Base-by-base conservation (phyloP, 2,113 vertebrate species). In the Scomber scombrus region DNA sequence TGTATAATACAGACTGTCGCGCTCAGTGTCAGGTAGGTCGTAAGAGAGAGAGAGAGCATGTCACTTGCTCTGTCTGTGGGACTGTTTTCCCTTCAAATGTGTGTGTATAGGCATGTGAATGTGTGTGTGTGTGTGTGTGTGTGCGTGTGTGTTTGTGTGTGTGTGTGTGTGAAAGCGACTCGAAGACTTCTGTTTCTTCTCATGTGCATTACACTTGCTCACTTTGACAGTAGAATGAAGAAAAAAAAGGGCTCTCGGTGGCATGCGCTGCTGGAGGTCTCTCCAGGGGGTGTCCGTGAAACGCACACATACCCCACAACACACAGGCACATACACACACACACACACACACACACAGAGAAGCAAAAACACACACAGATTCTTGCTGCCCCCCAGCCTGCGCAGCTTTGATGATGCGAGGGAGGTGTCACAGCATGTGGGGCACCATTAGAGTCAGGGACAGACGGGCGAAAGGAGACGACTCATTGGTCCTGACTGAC, bases 401-500 rank as follows among this genome's bases (percentile, higher is more conserved):
- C 7, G 58, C 78, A 18, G 51, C 90, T 93, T 92, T 93, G 90
- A 93, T 88, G 89, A 89, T 89, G 91, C 66, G 61, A 90, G 88
- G 86, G 81, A 91, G 74, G 81, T 75, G 31, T 77, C 86, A 3
- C 93, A 79, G 91, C 92, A 93, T 86, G 92, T 84, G 89, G 85
- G 90, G 61, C 47, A 31, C 87, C 90, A 93, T 93, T 92, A 92
- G 77, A 93, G 78, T 70, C 75, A 12, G 82, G 81, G 88, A 90
- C 86, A 90, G 86, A 89, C 82, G 82, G 81, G 81, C 50, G 10
- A 90, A 85, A 80, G 87, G 75, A 85, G 82, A 90, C 87, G 67
- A 86, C 75, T 89, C 90, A 90, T 91, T 89, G 84, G 79, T 83
- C 85, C 85, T 86, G 85, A 92, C 89, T 89, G 88, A 90, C 85